Base-by-base conservation (phyloP, 2,113 vertebrate species). In the Bubo scandiacus region DNA sequence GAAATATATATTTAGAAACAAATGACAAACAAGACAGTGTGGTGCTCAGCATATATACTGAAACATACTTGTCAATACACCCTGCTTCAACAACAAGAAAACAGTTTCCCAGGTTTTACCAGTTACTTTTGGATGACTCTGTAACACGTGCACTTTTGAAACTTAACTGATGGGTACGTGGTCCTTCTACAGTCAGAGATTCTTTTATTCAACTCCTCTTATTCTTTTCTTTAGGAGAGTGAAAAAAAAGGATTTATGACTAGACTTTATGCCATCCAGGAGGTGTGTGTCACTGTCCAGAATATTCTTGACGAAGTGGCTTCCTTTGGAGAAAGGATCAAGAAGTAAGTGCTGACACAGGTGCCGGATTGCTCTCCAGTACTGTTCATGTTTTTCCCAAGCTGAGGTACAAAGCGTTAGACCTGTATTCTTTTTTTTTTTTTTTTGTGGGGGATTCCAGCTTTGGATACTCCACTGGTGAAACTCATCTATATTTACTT, bases 221-320 rank as follows among this genome's bases (percentile, higher is more conserved):
- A 26, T 88, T 97, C 40, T 96, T 88, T 89, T 92, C 97, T 98
- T 97, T 97, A 99, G 99, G 99, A 99, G 96, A 98, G 98, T 43
- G 99, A 99, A 98, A 99, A 99, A 97, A 99, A 99, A 96, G 99
- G 99, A 96, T 99, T 99, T 98, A 99, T 99, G 98, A 98, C 99
- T 98, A 99, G 99, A 98, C 98, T 99, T 90, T 99, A 99, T 97
- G 99, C 99, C 98, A 99, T 99, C 98, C 99, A 99, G 97, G 99
- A 99, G 96, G 99, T 99, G 94, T 99, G 99, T 97, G 98, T 99
- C 98, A 99, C 98, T 94, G 99, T 99, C 94, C 99, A 99, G 98
- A 99, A 98, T 96, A 98, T 99, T 38, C 99, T 99, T 97, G 99
- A 99, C 98, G 99, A 99, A 98, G 99, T 99, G 93, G 99, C 99